Conservation (phyloP, 1,140 invertebrate species). For the Diprion similis region DNA sequence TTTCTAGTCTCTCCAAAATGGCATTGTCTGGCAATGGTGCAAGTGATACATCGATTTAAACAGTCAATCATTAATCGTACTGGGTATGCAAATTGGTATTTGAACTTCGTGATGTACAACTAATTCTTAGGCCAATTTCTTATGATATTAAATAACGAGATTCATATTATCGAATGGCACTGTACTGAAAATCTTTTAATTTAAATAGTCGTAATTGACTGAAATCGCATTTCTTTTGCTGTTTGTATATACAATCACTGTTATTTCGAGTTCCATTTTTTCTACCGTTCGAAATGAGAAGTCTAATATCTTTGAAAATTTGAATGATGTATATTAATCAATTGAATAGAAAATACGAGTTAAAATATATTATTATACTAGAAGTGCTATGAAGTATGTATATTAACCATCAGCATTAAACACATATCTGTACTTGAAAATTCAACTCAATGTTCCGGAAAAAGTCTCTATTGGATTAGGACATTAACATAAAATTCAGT, state of each 20-base stretch:
- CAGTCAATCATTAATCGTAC: background rate
- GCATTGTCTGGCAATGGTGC: conserved; percentile 67
- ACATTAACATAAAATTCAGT: background rate
- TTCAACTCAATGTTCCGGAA: background rate
- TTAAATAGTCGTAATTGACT: background rate
- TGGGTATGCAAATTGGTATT: background rate
- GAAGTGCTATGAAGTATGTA: conserved; percentile 2
- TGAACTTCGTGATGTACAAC: background rate
- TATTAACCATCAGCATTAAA: background rate
- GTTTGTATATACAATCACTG: background rate
- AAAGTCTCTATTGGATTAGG: background rate
- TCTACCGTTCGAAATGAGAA: background rate
- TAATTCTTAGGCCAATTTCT: background rate
- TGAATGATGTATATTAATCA: background rate
- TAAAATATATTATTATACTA: conserved; percentile 6
- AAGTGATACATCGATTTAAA: conserved; percentile 47
- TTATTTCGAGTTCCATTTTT: background rate
- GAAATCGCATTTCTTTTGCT: background rate
- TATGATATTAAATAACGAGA: background rate
- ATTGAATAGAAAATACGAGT: background rate
- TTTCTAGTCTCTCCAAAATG: conserved; percentile 76
- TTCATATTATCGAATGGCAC: background rate
- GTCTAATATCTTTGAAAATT: background rate
- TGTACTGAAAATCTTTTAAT: background rate
- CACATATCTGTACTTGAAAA: background rate